A percentile compares a stretch with the other conserved stretches of the same genome.
Evolutionary conservation across 2,888 invertebrate species (phyloP).

Genomic region (Agrochola litura): DNA sequence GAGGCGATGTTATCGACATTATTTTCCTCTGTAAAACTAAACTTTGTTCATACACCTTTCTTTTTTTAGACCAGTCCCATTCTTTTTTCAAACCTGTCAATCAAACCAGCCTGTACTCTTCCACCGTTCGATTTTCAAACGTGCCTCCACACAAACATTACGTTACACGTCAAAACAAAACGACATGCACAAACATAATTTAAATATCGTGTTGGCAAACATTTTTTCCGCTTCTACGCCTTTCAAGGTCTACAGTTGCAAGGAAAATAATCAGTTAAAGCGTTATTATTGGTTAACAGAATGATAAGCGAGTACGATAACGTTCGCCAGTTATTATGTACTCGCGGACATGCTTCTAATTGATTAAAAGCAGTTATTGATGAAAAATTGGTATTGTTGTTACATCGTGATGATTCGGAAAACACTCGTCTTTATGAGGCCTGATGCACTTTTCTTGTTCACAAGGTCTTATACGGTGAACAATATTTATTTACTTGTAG

Average conservation of each 20-base stretch:
- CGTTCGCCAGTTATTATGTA: conserved; percentile 68
- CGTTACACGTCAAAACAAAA: conserved; percentile 27
- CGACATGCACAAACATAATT: conserved; percentile 50
- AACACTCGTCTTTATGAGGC: background rate
- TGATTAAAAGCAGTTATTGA: conserved; percentile 61
- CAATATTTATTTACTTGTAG: background rate
- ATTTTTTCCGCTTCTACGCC: conserved; percentile 62
- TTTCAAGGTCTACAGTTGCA: conserved; percentile 65
- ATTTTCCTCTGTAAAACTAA: background rate
- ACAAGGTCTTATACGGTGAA: too few relatives aligned
- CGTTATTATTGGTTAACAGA: conserved; percentile 77
- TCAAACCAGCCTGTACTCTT: conserved; percentile 30
- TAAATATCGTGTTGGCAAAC: conserved; percentile 52
- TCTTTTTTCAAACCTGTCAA: conserved; percentile 37
- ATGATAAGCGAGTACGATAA: conserved; percentile 75
- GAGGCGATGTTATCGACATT: background rate
- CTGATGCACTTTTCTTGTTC: background rate
- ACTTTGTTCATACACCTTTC: background rate
- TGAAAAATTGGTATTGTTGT: conserved; percentile 39
- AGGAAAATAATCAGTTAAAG: conserved; percentile 72
- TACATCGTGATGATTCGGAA: background rate
- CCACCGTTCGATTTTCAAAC: conserved; percentile 43
- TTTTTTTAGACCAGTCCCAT: conserved; percentile 15
- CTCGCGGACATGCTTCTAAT: conserved; percentile 57
- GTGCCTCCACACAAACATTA: conserved; percentile 22